Evolutionary conservation across 2,888 invertebrate species (phyloP).

Genomic region (Timema podura): DNA sequence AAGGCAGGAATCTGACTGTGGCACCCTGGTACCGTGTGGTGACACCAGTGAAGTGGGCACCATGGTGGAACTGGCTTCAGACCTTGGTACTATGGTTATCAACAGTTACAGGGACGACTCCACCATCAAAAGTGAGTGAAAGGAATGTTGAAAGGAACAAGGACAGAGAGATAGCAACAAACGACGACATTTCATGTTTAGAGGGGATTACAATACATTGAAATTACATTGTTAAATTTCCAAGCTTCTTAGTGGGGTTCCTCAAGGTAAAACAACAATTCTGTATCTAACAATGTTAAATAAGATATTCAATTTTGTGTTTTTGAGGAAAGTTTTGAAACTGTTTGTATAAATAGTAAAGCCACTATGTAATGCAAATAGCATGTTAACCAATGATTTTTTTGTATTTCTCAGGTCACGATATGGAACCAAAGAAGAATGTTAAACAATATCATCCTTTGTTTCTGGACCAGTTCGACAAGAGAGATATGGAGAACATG

Average conservation of each 20-base stretch:
- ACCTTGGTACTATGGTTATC: conserved; percentile 94
- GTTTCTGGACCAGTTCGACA: conserved; percentile 93
- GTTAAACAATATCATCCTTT: conserved; percentile 68
- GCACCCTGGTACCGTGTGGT: conserved; percentile 62
- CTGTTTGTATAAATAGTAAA: no score
- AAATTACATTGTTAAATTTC: no score
- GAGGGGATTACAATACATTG: no score
- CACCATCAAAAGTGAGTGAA: conserved; percentile 73
- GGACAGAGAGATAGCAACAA: no score
- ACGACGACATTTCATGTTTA: no score
- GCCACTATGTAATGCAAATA: no score
- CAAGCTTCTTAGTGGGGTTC: no score
- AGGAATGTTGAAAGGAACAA: conserved; percentile 46
- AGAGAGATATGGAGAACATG: conserved; percentile 70
- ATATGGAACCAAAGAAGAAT: not conserved
- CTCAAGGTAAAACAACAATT: no score
- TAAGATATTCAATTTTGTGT: no score
- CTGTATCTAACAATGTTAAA: no score
- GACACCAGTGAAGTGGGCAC: conserved; percentile 55
- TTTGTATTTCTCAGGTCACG: conserved; percentile 26
- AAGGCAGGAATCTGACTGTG: conserved; percentile 65
- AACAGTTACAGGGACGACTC: conserved; percentile 80
- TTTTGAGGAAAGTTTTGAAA: no score
- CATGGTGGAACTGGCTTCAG: conserved; percentile 66
- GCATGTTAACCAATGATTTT: not conserved